Percentiles rank a stretch among this genome's conserved stretches.
Conservation (phyloP, 2,797 vertebrate genomes). For the Cossypha heuglini region DNA sequence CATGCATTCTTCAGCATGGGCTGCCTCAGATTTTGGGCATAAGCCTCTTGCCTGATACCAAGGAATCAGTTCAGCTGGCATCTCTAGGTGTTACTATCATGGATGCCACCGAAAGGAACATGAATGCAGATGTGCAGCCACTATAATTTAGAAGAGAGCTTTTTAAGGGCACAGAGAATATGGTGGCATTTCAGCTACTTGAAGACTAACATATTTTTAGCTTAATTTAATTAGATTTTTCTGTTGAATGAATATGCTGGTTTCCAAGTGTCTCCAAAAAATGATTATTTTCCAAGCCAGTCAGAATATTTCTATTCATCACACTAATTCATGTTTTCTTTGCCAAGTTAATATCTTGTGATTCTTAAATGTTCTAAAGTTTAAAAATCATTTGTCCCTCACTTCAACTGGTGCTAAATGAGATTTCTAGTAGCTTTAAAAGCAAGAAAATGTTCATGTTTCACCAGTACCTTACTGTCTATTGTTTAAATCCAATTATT, state of each 20-base stretch:
- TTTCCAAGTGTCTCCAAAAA: neutral
- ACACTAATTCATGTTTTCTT: neutral
- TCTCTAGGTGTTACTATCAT: neutral
- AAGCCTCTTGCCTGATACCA: neutral
- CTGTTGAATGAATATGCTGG: neutral
- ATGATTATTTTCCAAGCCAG: neutral
- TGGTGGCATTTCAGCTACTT: neutral
- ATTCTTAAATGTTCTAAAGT: neutral
- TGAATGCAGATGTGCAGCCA: neutral
- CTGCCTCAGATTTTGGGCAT: neutral
- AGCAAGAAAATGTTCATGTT: neutral
- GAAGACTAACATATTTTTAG: neutral
- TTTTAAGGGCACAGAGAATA: neutral
- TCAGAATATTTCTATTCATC: neutral
- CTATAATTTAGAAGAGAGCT: neutral
- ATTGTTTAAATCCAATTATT: slow-evolving; percentile 36
- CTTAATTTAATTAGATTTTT: neutral
- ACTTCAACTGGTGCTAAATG: neutral
- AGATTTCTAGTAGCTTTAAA: neutral
- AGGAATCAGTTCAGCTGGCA: neutral
- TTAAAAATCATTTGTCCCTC: neutral
- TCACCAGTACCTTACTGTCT: neutral
- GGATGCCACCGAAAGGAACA: rapidly evolving
- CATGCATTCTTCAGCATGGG: neutral
- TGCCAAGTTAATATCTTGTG: neutral